Base-by-base conservation (phyloP, 2,888 invertebrate genomes). In the Stenichneumon culpator region DNA sequence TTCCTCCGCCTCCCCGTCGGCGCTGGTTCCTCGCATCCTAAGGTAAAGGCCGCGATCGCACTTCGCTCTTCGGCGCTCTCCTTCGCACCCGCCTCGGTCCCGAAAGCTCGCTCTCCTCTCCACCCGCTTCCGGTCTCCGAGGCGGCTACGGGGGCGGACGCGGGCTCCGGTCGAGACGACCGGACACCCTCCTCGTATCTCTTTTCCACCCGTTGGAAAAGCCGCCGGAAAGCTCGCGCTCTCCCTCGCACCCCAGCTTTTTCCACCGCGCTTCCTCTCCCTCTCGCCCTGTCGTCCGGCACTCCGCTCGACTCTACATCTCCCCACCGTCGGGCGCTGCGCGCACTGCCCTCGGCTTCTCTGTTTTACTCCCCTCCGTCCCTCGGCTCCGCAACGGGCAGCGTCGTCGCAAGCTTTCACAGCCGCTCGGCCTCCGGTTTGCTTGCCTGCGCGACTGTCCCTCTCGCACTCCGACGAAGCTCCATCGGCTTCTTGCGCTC, bases 161-260 rank as follows among this genome's bases (percentile, higher is more conserved):
- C 54, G 85, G 65, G 74, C 68, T 60, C 77, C 50, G 72, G 85
- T 85, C 60, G 50, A 39, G 74, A 67, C 67, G 75, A 79, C 32
- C 63, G 32, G 25, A 25, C 32, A 68, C 80, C 77, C 63, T 72
- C 77, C 63, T 72, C 72, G 28, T 60, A 57, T 75, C 82, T 69
- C 69, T 75, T 75, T 79, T 50, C 32, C 16, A 65, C 85, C 60
- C 82, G 63, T 28, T 25, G 39, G 22, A 44, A 67, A 50, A 69
- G 87, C 87, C 87, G 84, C 87, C 88, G 87, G 86, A 88, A 89
- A 88, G 88, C 88, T 87, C 87, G 81, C 80, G 73, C 78, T 87
- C 88, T 88, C 75, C 87, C 86, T 19, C 54, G 5, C 36, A 74
- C 19, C 19, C 25, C 54, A 70, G 73, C 81, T 77, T 68, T 82